These are phyloP conservation scores for Theretra japonica DNA, from an alignment of 2,888 invertebrate species.

Conservation along the genomic window DNA sequence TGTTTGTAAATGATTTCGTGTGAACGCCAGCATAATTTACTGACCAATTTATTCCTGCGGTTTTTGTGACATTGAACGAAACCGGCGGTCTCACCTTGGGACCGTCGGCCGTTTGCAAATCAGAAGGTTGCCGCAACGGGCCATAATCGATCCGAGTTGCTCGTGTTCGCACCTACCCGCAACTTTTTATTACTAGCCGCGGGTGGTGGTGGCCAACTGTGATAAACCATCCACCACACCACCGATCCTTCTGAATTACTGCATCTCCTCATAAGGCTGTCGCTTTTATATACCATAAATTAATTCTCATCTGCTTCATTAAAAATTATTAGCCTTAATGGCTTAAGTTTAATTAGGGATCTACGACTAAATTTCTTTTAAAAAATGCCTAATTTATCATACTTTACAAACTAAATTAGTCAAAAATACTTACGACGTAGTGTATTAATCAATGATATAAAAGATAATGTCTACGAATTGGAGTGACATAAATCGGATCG, in stretches of 20 bases:
- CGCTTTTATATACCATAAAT: background rate
- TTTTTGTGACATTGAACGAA: conserved; percentile 72
- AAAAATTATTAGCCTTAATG: too few species aligned
- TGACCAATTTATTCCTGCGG: conserved; percentile 76
- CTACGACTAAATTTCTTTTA: too few species aligned
- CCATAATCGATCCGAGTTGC: conserved; percentile 58
- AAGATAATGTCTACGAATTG: too few species aligned
- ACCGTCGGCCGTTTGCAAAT: conserved; percentile 72
- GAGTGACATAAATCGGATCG: too few species aligned
- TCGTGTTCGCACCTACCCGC: conserved; percentile 19
- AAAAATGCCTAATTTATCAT: too few species aligned
- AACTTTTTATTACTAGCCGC: conserved; percentile 27
- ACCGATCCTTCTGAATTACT: conserved; percentile 11
- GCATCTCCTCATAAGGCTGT: background rate
- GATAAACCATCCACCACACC: conserved; percentile 2
- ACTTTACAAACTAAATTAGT: too few species aligned
- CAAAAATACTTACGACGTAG: too few species aligned
- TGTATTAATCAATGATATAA: too few species aligned
- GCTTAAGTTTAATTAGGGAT: too few species aligned
- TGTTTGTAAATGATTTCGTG: conserved; percentile 27
- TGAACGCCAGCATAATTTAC: conserved; percentile 47
- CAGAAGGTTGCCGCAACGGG: conserved; percentile 65
- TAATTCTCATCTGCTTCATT: too few species aligned
- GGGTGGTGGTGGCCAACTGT: conserved; percentile 16
- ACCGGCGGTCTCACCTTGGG: conserved; percentile 68